Evolutionary conservation across 1,140 invertebrate genomes (phyloP).

Genomic region (Pseudachorutes palmiensis): DNA sequence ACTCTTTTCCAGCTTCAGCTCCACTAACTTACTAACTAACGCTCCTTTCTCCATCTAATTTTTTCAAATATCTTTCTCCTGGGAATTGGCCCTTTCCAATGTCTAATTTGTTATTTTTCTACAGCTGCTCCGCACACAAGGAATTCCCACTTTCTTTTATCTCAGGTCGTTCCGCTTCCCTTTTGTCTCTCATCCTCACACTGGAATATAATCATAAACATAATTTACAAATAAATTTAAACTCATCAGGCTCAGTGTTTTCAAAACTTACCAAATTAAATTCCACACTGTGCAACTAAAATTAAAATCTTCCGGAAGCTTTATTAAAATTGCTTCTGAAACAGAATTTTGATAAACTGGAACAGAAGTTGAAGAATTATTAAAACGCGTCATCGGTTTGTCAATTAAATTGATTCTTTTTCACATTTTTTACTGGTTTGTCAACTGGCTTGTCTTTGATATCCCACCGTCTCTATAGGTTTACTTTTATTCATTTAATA

Average conservation of each 20-base stretch:
- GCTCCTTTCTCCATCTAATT: constrained; percentile 11
- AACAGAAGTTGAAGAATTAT: no score
- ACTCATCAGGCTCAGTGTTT: not conserved
- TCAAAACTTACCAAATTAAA: not conserved
- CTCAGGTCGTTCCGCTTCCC: not conserved
- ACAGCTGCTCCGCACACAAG: not conserved
- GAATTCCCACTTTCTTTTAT: not conserved
- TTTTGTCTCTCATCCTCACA: not conserved
- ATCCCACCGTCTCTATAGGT: no score
- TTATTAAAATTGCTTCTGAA: no score
- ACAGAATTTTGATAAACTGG: no score
- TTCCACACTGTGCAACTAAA: not conserved
- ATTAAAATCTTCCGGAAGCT: not conserved
- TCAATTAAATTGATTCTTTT: no score
- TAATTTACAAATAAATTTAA: not conserved
- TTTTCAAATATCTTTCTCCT: constrained; percentile 5
- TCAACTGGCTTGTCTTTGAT: no score
- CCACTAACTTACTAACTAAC: not conserved
- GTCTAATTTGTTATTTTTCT: constrained; percentile 13
- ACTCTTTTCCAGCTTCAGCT: not conserved
- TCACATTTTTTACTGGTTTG: no score
- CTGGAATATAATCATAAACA: not conserved
- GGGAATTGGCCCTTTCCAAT: constrained; percentile 2
- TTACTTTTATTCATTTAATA: not conserved
- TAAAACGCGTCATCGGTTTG: no score